Conservation (phyloP, 2,888 invertebrate species). For the Lithophane ornitopus region DNA sequence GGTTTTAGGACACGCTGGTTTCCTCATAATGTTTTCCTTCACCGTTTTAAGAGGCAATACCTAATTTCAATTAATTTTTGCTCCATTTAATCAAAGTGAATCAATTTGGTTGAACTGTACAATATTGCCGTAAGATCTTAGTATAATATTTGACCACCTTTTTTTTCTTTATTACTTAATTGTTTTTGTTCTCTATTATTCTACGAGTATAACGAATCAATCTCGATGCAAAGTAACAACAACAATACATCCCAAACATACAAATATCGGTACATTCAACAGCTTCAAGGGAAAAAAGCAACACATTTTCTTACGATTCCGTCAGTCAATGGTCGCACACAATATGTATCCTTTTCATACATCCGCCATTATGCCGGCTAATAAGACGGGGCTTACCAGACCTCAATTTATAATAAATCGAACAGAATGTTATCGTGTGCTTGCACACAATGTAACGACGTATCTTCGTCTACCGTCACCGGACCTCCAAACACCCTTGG, state of each 20-base stretch:
- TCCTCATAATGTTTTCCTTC: no score
- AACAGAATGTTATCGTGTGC: constrained; percentile 81
- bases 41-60: neutral
- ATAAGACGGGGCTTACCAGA: constrained; percentile 78
- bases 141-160: no score
- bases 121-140: neutral
- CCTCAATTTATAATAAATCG: constrained; percentile 87
- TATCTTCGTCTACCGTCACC: constrained; percentile 82
- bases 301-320: constrained; percentile 44
- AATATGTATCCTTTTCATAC: constrained; percentile 77
- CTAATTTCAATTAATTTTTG: neutral
- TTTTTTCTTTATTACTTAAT: no score
- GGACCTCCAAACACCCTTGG: constrained; percentile 78
- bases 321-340: constrained; percentile 56
- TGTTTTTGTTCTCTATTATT: neutral
- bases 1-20: no score
- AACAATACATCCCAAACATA: constrained; percentile 9
- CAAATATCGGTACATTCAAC: constrained; percentile 19
- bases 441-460: constrained; percentile 85
- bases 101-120: neutral
- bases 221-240: neutral
- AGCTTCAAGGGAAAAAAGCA: constrained; percentile 27
- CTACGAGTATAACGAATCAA: neutral
- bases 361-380: constrained; percentile 76
- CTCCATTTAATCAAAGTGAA: no score